These are phyloP conservation scores for Nomia melanderi DNA, from an alignment of 1,140 invertebrate species.

Conservation along the genomic window DNA sequence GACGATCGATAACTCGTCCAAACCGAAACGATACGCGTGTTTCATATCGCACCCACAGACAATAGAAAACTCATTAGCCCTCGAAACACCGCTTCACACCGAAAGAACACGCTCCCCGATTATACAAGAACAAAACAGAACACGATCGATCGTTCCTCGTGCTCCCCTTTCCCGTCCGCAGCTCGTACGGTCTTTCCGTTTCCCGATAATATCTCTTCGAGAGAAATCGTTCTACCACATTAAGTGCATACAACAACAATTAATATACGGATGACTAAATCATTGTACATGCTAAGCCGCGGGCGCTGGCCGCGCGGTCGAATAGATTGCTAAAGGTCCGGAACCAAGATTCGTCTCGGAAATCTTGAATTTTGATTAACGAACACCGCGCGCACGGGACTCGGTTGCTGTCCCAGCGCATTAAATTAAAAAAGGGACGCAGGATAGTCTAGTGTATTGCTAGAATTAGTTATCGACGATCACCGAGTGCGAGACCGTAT, in stretches of 20 bases:
- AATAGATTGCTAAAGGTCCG: constrained; percentile 27
- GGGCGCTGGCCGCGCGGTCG: constrained; percentile 22
- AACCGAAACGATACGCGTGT: constrained; percentile 7
- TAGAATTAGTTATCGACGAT: constrained; percentile 49
- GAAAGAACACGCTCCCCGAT: constrained; percentile 16
- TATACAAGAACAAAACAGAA: constrained; percentile 15
- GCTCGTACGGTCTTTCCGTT: no score
- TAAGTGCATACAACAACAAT: constrained; percentile 47
- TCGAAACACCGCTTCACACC: constrained; percentile 1
- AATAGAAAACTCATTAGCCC: constrained; percentile 2
- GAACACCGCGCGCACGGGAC: constrained; percentile 1
- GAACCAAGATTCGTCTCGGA: constrained; percentile 29
- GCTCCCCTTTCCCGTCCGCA: not conserved
- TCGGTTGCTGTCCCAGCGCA: not conserved
- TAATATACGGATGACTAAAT: constrained; percentile 60
- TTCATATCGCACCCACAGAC: not conserved
- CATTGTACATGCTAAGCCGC: constrained; percentile 54
- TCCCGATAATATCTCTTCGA: not conserved
- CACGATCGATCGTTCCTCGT: constrained; percentile 26
- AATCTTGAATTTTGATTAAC: constrained; percentile 59
- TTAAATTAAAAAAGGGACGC: constrained; percentile 29
- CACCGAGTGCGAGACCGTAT: constrained; percentile 35
- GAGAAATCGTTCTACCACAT: constrained; percentile 27
- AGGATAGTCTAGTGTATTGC: constrained; percentile 57
- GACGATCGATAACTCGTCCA: constrained; percentile 4